A percentile compares a stretch with the other conserved stretches of the same genome.
These are phyloP conservation scores for Candidula unifasciata DNA, from an alignment of 2,888 invertebrate genomes.

Conservation along the genomic window DNA sequence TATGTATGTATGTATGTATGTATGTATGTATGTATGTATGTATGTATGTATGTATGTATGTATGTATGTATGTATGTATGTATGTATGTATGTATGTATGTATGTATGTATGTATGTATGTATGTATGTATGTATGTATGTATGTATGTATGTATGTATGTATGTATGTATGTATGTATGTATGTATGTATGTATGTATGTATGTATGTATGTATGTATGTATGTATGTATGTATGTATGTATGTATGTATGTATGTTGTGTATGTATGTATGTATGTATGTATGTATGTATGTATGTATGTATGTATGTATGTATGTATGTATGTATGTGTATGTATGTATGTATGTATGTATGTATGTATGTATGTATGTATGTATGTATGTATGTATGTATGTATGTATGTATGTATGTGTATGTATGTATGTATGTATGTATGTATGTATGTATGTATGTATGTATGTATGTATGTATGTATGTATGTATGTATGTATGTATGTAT, in stretches of 20 bases:
- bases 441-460: constrained; percentile 38
- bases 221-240: constrained; percentile 19
- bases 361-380: too few species aligned
- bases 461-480: constrained; percentile 35
- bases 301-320: neutral
- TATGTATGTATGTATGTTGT: constrained; percentile 20
- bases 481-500: too few species aligned
- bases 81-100: constrained; percentile 11
- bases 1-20: neutral
- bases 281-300: neutral
- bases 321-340: constrained; percentile 29
- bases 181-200: constrained; percentile 19
- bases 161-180: constrained; percentile 19
- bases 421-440: constrained; percentile 37
- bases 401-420: constrained; percentile 27
- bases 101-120: constrained; percentile 1
- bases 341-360: constrained; percentile 13
- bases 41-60: constrained; percentile 10
- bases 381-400: too few species aligned
- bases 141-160: constrained; percentile 6
- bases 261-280: constrained; percentile 40
- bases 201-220: constrained; percentile 19
- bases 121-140: constrained; percentile 18
- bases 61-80: constrained; percentile 26
- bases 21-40: neutral